These are phyloP conservation scores for Planiliza haematocheilus DNA, from an alignment of 2,113 vertebrate species.

Conservation along the genomic window DNA sequence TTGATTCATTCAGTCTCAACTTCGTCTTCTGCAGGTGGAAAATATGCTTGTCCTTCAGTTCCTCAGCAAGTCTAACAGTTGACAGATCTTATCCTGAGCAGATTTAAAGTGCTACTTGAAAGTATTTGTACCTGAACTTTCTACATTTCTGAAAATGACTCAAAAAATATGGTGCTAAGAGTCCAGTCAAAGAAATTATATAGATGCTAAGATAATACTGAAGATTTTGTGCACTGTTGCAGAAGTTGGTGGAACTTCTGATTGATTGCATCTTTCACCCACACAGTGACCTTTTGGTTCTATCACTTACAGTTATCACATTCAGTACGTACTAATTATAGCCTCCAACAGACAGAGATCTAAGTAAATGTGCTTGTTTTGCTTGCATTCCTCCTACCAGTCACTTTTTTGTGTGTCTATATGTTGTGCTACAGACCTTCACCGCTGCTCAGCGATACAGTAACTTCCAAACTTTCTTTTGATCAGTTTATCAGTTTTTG, in stretches of 20 bases:
- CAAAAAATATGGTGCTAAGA: no score
- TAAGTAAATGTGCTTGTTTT: no score
- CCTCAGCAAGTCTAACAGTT: neutral
- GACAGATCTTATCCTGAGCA: no score
- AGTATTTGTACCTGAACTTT: no score
- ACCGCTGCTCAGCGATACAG: neutral
- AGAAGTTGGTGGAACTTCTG: neutral
- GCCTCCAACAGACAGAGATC: no score
- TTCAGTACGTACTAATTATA: no score
- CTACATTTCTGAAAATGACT: no score
- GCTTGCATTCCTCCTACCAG: neutral
- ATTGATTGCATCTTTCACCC: neutral
- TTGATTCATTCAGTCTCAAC: neutral
- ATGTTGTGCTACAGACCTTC: neutral
- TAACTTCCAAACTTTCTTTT: slow-evolving; percentile 18
- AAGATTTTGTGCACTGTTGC: neutral
- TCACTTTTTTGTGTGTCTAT: no score
- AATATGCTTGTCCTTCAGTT: neutral
- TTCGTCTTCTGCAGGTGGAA: neutral
- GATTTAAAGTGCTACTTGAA: no score
- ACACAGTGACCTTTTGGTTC: neutral
- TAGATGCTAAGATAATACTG: no score
- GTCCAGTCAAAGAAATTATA: no score
- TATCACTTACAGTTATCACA: no score
- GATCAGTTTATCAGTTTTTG: slow-evolving; percentile 44